phyloP scores from a whole-genome alignment of 2,113 vertebrate genomes.

The Xiphias gladius region DNA sequence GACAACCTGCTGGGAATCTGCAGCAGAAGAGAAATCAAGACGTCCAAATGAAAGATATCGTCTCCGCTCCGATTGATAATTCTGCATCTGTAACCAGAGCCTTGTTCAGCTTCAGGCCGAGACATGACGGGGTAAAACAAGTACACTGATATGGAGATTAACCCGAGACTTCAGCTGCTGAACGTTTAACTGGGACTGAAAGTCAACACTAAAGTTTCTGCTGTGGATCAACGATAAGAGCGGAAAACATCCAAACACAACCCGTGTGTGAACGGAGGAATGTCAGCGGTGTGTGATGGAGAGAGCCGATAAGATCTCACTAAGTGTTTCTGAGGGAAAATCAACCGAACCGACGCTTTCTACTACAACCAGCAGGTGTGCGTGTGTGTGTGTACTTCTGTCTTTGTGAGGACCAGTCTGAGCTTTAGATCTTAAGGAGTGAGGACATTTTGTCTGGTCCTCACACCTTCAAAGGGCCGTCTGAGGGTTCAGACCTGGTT shows the following conservation, averaged over 20 bases:
- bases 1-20: no score
- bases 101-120: neutral
- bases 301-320: slow-evolving; percentile 6
- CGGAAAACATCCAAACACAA: slow-evolving; percentile 1
- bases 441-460: no score
- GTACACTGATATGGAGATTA: neutral
- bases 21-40: no score
- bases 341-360: neutral
- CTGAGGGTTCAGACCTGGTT: no score
- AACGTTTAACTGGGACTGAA: neutral
- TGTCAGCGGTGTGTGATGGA: neutral
- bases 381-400: neutral
- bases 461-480: no score
- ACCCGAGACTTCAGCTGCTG: neutral
- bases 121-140: neutral
- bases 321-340: slow-evolving; percentile 1
- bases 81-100: neutral
- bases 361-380: neutral
- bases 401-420: no score
- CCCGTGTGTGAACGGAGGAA: neutral
- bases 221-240: slow-evolving; percentile 2
- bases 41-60: no score
- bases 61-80: neutral
- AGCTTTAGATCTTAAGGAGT: no score
- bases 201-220: neutral